These are phyloP conservation scores for Zenarchopterus dispar DNA, from an alignment of 2,797 vertebrate genomes.

Conservation along the genomic window DNA sequence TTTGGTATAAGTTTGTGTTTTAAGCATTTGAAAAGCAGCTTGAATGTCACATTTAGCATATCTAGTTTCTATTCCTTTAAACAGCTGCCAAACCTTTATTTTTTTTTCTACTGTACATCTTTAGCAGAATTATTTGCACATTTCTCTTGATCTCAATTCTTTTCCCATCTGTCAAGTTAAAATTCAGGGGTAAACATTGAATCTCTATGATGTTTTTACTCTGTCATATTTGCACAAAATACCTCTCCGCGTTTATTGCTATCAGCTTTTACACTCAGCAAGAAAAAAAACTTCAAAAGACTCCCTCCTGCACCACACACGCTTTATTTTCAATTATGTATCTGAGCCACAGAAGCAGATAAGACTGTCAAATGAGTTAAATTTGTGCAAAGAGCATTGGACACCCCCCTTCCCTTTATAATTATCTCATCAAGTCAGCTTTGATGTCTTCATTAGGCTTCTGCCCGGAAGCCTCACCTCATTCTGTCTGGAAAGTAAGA, in stretches of 20 bases:
- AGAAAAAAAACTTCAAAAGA: slow-evolving; percentile 30
- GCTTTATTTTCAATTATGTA: slow-evolving; percentile 35
- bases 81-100: not conserved
- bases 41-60: not conserved
- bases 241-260: not conserved
- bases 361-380: slow-evolving; percentile 46
- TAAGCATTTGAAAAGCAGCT: too few relatives aligned
- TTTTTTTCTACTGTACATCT: not conserved
- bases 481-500: slow-evolving; percentile 74
- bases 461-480: slow-evolving; percentile 75
- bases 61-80: slow-evolving; percentile 3
- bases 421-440: slow-evolving; percentile 71
- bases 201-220: not conserved
- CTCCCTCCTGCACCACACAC: not conserved
- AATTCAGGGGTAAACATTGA: slow-evolving; percentile 15
- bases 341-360: slow-evolving; percentile 26
- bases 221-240: not conserved
- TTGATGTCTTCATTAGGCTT: slow-evolving; percentile 73
- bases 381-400: slow-evolving; percentile 43
- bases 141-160: slow-evolving; percentile 2
- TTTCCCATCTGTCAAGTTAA: not conserved
- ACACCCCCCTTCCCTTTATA: slow-evolving; percentile 53
- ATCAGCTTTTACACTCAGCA: slow-evolving; percentile 3
- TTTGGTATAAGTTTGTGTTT: too few relatives aligned
- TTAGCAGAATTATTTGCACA: not conserved